Base-by-base conservation (phyloP, 2,888 invertebrate genomes). In the Chironomus riparius region DNA sequence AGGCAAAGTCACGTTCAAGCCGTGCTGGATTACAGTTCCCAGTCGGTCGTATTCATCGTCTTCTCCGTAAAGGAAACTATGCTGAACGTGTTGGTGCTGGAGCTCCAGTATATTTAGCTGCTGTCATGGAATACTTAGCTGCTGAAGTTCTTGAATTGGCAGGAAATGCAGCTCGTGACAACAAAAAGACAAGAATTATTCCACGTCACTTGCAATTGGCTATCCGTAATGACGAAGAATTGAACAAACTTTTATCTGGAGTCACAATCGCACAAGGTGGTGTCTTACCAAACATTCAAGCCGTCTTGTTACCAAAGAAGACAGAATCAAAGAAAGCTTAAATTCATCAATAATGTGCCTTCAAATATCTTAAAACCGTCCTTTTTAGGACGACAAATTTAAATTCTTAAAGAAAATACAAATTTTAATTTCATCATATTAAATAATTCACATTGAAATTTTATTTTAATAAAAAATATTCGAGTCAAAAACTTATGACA, bases 121-220 rank as follows among this genome's bases (percentile, higher is more conserved):
- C 86, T 28, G 88, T 88, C 0, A 85, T 89, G 85, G 88, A 89
- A 80, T 89, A 89, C 79, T 80, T 89, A 77, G 89, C 90, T n/a
- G 90, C 90, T 78, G 91, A 91, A 85, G 86, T 89, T 1, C 80
- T 89, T 70, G 88, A 88, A 80, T 86, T 89, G 83, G 88, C 88
- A 15, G 88, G 88, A 22, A 88, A 88, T 78, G 88, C 87, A 24
- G 87, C 88, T 1, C 82, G 87, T 76, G 89, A 89, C 79, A 90
- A 89, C 82, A 89, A 90, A 81, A 90, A 89, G 80, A 85, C 87
- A 2, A 83, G 87, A 48, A 78, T 78, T 2, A 68, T 78, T 50
- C 78, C 38, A 48, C 15, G 69, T 62, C 18, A 77, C 77, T 56
- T 56, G 15, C 56, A 56, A 15, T 56, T 56, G 56, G 56, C 56